These are phyloP conservation scores for human DNA, from an alignment of 2,113 vertebrate species.

Conservation along the genomic window GRCh38 chr20:33321501-33322000, in stretches of 20 bases:
- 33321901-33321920: constrained; percentile 34
- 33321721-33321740: not conserved
- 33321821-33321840: not conserved
- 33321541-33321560: not conserved
- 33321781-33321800: constrained; percentile 62
- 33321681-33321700: not conserved
- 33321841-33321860: constrained; percentile 11
- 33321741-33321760: not conserved
- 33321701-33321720: not conserved
- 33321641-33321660: not conserved
- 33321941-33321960: not conserved
- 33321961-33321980: not conserved
- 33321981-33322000: no score
- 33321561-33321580: not conserved
- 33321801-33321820: not conserved
- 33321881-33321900: not conserved
- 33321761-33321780: not conserved
- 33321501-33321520: not conserved
- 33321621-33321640: not conserved
- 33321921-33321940: not conserved
- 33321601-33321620: not conserved
- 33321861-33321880: not conserved
- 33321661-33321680: not conserved
- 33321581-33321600: no score
- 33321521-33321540: not conserved